Evolutionary conservation across 2,888 invertebrate genomes (phyloP), one percentile per base, ranked within the genome.

Genomic region (Pyrrhosoma nymphula): DNA sequence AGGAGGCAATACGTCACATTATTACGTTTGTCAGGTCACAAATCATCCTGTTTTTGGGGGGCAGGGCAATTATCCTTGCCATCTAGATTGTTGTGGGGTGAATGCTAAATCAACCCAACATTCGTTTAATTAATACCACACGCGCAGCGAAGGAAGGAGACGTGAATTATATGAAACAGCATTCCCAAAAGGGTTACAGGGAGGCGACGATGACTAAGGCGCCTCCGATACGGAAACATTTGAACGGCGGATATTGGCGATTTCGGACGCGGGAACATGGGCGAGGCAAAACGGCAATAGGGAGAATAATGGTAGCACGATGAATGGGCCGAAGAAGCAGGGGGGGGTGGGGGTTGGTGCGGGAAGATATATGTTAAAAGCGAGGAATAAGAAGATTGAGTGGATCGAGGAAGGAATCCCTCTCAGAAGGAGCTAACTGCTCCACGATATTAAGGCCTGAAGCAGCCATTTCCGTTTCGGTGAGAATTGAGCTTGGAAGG

Each of bases 181-280:
- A 35, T 14, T 82, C 82, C 18, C 82, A 30, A 69, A 82, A 35
- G 30, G 82, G 82, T 16, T 20, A 20, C 16, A 35, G 35, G 3
- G 30, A 35, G 30, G 82, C 30, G 82, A 60, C 16, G 69, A 69
- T 69, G 69, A 69, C 69, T 18, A 35, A 82, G 82, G 35, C 82
- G 35, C 69, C 69, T n/a, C 10, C 26, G 69, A 26, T 14, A 16
- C 60, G 82, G 35, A 82, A 82, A 82, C 82, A 82, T 30, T 82
- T 82, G 82, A 82, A 82, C 12, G 82, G 69, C 69, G 60, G 82
- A 82, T 82, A 82, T 82, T 35, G 35, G 82, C 82, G 82, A 82
- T 82, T 82, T 16, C 14, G 82, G 82, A 82, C n/a, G 35, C 82
- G 82, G 30, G 35, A 35, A 10, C 30, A 35, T 4, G 69, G 82